phyloP scores from a whole-genome alignment of 2,797 vertebrate genomes.

The Pagetopsis macropterus region DNA sequence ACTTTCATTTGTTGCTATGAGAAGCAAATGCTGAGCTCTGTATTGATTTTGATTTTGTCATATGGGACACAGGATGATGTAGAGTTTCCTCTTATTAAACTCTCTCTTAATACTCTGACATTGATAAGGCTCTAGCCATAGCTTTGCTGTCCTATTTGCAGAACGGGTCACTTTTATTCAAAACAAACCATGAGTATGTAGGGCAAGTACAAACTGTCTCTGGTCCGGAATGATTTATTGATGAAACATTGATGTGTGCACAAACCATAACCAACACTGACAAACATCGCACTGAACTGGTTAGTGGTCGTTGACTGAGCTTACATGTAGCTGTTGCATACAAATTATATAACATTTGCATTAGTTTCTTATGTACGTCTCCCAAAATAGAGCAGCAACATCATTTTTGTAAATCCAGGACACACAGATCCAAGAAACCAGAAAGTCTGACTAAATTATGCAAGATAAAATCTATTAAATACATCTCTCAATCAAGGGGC shows the following conservation, averaged over 20 bases:
- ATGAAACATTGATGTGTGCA: constrained; percentile 50
- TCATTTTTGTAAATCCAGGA: constrained; percentile 40
- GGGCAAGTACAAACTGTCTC: constrained; percentile 48
- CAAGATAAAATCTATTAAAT: constrained; percentile 67
- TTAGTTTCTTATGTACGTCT: constrained; percentile 20
- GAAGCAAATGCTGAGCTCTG: constrained; percentile 23
- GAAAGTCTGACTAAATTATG: constrained; percentile 59
- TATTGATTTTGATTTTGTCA: constrained; percentile 26
- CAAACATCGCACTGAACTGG: constrained; percentile 34
- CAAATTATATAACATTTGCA: constrained; percentile 4
- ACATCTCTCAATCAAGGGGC: constrained; percentile 63
- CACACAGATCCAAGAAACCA: constrained; percentile 34
- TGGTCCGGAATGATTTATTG: constrained; percentile 56
- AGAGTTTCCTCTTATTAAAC: constrained; percentile 19
- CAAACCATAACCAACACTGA: constrained; percentile 46
- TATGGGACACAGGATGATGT: constrained; percentile 35
- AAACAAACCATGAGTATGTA: constrained; percentile 58
- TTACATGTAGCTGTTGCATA: constrained; percentile 2
- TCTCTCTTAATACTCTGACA: constrained; percentile 20
- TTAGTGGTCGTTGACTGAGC: constrained; percentile 8
- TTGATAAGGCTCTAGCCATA: constrained; percentile 13
- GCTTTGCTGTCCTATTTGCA: constrained; percentile 36
- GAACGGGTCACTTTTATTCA: constrained; percentile 34
- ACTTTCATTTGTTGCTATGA: constrained; percentile 38
- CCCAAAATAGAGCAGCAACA: constrained; percentile 25